Evolutionary conservation across 2,888 invertebrate species (phyloP), one percentile per base, ranked within the genome.

Genomic region (Helicoverpa assulta): DNA sequence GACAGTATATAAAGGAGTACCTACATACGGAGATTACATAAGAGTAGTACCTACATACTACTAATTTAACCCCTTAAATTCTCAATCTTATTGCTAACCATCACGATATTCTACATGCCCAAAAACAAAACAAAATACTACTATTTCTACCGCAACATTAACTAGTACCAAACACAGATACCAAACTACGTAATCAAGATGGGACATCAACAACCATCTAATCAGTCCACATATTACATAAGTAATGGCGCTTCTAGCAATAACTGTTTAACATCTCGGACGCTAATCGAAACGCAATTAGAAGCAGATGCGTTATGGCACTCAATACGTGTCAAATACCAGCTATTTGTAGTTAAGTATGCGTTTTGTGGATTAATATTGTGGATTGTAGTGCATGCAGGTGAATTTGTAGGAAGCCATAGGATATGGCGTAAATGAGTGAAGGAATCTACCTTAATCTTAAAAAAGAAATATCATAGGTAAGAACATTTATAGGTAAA

Each of bases 231-330:
- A 37, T 51, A 66, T 70, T 61, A 80, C 77, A 78, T 71, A 67
- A 71, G 64, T 80, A 56, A 77, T 80, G 81, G 53, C 65, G 56
- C 59, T n/a, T 60, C 59, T 55, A 29, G 29, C 56, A 78, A 80
- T 72, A 65, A 80, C 60, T 63, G 55, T 55, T 71, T 75, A 70
- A 68, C 78, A 67, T 69, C 70, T 68, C 76, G 78, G 73, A 80
- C 75, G 84, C 84, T 89, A 89, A 89, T 89, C 81, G 85, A 85
- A 83, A 67, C 78, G 67, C 80, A 87, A 88, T 89, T 85, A 84
- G 76, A 67, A 63, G 71, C 84, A 82, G 86, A 82, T 86, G 84
- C 70, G 77, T 73, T 78, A 67, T 76, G 71, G 68, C 70, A 76
- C 68, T 76, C 84, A 73, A 83, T 83, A 82, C 71, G 63, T 81